Base-by-base conservation (phyloP, 1,140 invertebrate genomes). In the Drosophila punjabiensis region DNA sequence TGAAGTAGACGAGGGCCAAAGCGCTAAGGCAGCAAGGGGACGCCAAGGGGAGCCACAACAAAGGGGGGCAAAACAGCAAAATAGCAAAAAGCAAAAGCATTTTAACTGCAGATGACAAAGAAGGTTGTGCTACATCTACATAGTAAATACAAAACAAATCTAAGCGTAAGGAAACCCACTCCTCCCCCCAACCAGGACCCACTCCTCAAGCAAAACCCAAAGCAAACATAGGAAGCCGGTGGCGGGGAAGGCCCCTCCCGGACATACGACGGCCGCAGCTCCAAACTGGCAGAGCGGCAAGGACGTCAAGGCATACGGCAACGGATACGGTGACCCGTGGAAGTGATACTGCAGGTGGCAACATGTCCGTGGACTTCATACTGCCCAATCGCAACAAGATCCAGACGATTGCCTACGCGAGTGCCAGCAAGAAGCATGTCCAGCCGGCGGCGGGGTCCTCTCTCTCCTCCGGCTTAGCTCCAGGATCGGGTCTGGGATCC, bases 111-210 rank as follows among this genome's bases (percentile, higher is more conserved):
- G 71, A 74, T 78, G 83, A 85, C 79, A 92, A 89, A 89, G 85
- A 89, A 89, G 85, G 85, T 89, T 89, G 85, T 89, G 85, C 85
- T 89, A 90, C 77, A 89, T 89, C 85, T 89, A 89, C 82, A 89
- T 88, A 87, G 79, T 77, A 88, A 88, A 88, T 83, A 87, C 76
- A 78, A 76, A 78, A 68, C 55, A 67, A 77, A 76, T 53, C 41
- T 68, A 81, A 81, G 73, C 58, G 41, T 76, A 75, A 82, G 73
- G 32, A 67, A 78, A 56, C 48, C 50, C 33, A 33, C 52, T 53
- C n/a, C 47, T 45, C 32, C 70, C 52, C 45, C 43, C 48, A 43
- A 48, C 39, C 55, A 59, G 55, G 64, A 60, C 64, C 68, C 67
- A 74, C 9, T 58, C 55, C 55, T 7, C 20, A 9, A 58, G 55